Conservation (phyloP, 2,113 vertebrate genomes). For the Platysteira castanea region DNA sequence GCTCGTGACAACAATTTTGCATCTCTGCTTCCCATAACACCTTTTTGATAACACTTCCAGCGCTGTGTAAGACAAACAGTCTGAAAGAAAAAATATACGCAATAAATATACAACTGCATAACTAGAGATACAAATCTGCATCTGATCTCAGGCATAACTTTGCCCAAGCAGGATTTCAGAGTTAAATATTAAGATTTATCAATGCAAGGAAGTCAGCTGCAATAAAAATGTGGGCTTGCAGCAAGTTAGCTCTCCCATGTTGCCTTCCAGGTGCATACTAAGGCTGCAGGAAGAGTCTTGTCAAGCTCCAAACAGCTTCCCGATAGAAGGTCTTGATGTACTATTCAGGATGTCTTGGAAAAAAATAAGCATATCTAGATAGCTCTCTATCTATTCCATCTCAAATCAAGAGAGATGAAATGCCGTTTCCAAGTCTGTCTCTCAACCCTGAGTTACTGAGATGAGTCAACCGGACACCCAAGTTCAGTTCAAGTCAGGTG, state of each 20-base stretch:
- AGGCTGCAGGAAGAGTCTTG: neutral
- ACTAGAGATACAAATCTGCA: neutral
- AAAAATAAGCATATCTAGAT: neutral
- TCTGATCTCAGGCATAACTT: neutral
- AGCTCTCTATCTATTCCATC: neutral
- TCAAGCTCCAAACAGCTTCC: neutral
- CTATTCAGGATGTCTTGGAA: neutral
- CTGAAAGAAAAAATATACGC: conserved; percentile 67
- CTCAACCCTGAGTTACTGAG: neutral
- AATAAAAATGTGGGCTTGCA: neutral
- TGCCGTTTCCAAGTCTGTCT: neutral
- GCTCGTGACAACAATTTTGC: conserved; percentile 78
- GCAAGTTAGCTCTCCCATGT: neutral
- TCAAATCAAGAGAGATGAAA: neutral
- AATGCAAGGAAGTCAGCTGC: neutral
- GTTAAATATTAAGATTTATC: neutral
- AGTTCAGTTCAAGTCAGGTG: neutral
- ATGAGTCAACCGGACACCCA: neutral
- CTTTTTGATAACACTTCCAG: conserved; percentile 80
- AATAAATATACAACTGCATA: neutral
- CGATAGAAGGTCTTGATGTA: neutral
- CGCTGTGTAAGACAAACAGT: conserved; percentile 86
- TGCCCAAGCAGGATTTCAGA: neutral
- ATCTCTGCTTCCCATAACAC: conserved; percentile 90
- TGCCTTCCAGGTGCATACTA: neutral